Base-by-base conservation (phyloP, 1,140 invertebrate genomes). In the Anagrus nilaparvatae region DNA sequence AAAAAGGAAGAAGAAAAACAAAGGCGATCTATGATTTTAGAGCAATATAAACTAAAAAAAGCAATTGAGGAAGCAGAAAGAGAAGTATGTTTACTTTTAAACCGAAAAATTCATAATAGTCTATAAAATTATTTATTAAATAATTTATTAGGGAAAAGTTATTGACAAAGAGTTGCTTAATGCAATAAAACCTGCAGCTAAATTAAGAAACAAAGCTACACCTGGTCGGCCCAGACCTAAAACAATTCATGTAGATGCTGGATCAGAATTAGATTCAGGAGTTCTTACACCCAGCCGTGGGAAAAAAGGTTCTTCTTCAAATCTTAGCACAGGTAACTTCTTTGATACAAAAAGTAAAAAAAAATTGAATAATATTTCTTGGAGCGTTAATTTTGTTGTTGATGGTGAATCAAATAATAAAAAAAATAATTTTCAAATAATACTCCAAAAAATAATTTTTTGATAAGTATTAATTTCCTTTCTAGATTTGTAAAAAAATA, bases 11-110 rank as follows among this genome's bases (percentile, higher is more conserved):
- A 97, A 59, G 92, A 97, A 60, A 81, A 82, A 56, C 75, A 81
- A 24, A 74, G 89, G 51, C 69, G 93, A 44, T 83, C 90, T 46
- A 74, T 75, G 44, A 97, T 97, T 62, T 76, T 96, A 49, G 89
- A 95, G 60, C 84, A 93, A 61, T 90, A 97, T 69, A 89, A 92
- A 67, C 75, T 95, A 51, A 91, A 95, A 58, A 97, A 97, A 69
- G 84, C 86, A 29, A 80, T 87, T 40, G 87, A 93, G 65, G 89
- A 94, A 71, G 85, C 86, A 29, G 87, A 93, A 58, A 73, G 85
- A 70, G 87, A 91, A 73, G 87, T 87, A 58, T 46, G 49, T 32
- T 30, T 17, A 14, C 25, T 32, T 39, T 46, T 43, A 32, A 47
- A 9, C 9, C 14, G 24, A 21, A 23, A 33, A 29, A 16, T 32